Conservation (phyloP, 2,113 vertebrate species). For the Rhinolophus sinicus region DNA sequence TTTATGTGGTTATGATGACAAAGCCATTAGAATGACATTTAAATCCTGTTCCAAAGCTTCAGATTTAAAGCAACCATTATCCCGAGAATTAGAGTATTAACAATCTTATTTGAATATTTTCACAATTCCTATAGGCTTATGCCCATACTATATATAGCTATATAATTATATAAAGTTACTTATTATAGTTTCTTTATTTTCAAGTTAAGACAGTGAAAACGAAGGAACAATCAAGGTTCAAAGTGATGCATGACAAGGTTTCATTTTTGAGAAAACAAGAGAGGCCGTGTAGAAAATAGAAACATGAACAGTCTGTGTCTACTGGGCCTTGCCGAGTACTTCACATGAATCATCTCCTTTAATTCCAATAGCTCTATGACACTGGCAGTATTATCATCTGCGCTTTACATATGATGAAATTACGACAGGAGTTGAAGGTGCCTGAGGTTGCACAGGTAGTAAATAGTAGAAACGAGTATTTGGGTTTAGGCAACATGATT, state of each 20-base stretch:
- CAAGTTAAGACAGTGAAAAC: constrained; percentile 22
- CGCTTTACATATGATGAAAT: constrained; percentile 9
- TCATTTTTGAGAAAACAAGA: background rate
- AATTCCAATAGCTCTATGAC: background rate
- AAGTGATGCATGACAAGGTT: background rate
- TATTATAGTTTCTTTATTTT: constrained; percentile 11
- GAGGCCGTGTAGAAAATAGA: background rate
- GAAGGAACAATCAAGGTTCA: background rate
- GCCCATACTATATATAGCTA: background rate
- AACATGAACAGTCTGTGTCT: background rate
- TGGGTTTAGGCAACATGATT: background rate
- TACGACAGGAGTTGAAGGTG: background rate
- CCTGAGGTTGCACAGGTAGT: background rate
- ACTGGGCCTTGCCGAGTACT: background rate
- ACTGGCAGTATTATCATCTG: background rate
- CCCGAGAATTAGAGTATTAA: background rate
- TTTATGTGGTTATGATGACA: constrained; percentile 62
- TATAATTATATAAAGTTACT: background rate
- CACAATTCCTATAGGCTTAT: background rate
- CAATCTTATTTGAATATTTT: constrained; percentile 14
- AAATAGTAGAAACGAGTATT: background rate
- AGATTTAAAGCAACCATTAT: constrained; percentile 22
- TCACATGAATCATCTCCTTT: background rate
- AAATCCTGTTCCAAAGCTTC: constrained; percentile 18
- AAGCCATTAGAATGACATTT: constrained; percentile 48